Conservation (phyloP, 2,888 invertebrate species). For the Agonum fuliginosum region DNA sequence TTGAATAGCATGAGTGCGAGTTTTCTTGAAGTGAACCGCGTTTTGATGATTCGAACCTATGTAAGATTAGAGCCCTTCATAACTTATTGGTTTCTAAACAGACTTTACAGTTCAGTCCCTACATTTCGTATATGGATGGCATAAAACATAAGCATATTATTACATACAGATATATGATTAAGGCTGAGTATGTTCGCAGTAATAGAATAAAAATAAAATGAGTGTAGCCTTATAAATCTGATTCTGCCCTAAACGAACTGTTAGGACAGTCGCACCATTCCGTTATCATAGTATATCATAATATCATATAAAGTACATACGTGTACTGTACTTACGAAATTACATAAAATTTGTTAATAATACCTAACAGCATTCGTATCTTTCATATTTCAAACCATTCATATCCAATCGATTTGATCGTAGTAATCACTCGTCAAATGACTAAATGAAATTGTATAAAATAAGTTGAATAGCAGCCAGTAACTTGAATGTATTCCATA, state of each 20-base stretch:
- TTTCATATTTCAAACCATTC: constrained; percentile 28
- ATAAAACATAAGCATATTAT: constrained; percentile 71
- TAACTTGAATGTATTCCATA: neutral
- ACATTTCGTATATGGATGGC: constrained; percentile 69
- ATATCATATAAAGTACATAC: constrained; percentile 38
- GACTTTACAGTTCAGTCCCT: constrained; percentile 55
- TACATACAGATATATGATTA: constrained; percentile 62
- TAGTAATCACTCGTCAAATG: constrained; percentile 5
- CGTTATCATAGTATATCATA: constrained; percentile 38
- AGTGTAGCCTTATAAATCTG: constrained; percentile 48
- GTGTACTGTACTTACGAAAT: constrained; percentile 38
- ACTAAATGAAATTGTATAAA: constrained; percentile 13
- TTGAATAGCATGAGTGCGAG: constrained; percentile 9
- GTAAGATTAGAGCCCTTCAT: constrained; percentile 45
- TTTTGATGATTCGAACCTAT: constrained; percentile 24
- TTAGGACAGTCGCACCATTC: constrained; percentile 41
- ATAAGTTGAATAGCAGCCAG: neutral
- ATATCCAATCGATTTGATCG: constrained; percentile 34
- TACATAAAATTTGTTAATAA: constrained; percentile 44
- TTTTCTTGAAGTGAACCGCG: constrained; percentile 31
- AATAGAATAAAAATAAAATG: constrained; percentile 47
- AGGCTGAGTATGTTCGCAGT: constrained; percentile 65
- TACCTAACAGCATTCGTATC: constrained; percentile 33
- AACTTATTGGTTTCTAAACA: constrained; percentile 45
- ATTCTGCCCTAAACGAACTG: constrained; percentile 21